phyloP scores from a whole-genome alignment of 2,888 invertebrate genomes.

The Temnothorax rugatulus region DNA sequence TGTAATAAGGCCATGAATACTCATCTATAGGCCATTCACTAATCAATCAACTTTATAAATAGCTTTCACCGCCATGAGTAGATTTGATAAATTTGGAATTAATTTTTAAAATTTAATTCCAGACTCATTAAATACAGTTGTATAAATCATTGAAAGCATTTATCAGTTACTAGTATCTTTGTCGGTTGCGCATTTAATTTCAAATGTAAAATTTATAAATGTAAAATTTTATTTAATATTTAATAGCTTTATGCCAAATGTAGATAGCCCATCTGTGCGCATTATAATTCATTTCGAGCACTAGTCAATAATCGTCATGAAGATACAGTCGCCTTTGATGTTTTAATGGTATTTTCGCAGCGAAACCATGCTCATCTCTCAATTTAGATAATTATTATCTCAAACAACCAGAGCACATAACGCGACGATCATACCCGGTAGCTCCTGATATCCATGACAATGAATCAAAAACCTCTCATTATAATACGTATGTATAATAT shows the following conservation, averaged over 20 bases:
- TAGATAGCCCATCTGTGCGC: constrained; percentile 65
- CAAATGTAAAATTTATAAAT: constrained; percentile 32
- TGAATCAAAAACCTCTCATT: constrained; percentile 61
- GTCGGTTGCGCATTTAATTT: neutral
- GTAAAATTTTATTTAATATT: constrained; percentile 26
- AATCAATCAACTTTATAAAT: constrained; percentile 13
- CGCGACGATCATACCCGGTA: constrained; percentile 13
- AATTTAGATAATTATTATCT: constrained; percentile 58
- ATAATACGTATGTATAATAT: constrained; percentile 52
- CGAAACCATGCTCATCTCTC: constrained; percentile 58
- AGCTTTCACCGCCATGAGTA: neutral
- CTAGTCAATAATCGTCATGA: constrained; percentile 39
- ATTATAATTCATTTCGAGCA: constrained; percentile 64
- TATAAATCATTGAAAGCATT: constrained; percentile 12
- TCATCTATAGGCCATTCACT: constrained; percentile 46
- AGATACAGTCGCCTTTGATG: constrained; percentile 41
- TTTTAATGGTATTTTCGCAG: constrained; percentile 70
- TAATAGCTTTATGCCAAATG: constrained; percentile 41
- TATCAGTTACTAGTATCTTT: neutral
- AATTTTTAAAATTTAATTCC: neutral
- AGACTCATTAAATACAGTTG: neutral
- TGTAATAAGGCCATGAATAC: constrained; percentile 51
- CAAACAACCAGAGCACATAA: constrained; percentile 42
- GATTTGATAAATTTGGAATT: neutral
- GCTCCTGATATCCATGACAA: constrained; percentile 37